phyloP scores from a whole-genome alignment of 2,113 vertebrate species.

The Heliornis fulica region DNA sequence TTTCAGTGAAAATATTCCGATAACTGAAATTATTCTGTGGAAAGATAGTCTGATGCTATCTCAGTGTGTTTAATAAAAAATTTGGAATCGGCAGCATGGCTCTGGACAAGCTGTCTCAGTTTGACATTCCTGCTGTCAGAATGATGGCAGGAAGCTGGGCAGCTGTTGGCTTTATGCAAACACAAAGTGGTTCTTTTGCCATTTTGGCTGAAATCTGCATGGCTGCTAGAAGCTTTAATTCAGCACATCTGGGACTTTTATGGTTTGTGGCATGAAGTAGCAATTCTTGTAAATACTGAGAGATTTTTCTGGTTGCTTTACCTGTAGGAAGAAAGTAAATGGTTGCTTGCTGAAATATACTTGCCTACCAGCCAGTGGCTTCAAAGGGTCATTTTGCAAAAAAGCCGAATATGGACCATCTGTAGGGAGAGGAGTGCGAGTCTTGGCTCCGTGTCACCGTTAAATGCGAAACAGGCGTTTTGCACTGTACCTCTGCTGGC shows the following conservation, averaged over 20 bases:
- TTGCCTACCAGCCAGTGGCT: background rate
- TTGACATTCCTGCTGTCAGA: background rate
- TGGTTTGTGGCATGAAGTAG: background rate
- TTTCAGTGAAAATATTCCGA: background rate
- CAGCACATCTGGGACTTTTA: fast-evolving
- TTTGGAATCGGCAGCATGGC: fast-evolving
- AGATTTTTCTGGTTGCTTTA: background rate
- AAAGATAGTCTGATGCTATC: background rate
- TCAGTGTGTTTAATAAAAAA: background rate
- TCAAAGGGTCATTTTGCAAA: background rate
- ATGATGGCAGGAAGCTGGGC: background rate
- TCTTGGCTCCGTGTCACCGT: fast-evolving
- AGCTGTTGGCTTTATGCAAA: background rate
- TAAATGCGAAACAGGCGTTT: background rate
- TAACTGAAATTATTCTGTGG: background rate
- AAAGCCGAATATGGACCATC: background rate
- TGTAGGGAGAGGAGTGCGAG: background rate
- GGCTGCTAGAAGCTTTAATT: background rate
- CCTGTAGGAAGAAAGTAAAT: background rate
- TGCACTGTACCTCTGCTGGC: background rate
- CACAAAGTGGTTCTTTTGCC: background rate
- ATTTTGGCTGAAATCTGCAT: background rate
- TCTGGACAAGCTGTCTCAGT: background rate
- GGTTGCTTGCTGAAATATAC: background rate
- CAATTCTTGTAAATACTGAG: background rate